Conservation (phyloP, 2,888 invertebrate species). For the Geophilus truncorum region DNA sequence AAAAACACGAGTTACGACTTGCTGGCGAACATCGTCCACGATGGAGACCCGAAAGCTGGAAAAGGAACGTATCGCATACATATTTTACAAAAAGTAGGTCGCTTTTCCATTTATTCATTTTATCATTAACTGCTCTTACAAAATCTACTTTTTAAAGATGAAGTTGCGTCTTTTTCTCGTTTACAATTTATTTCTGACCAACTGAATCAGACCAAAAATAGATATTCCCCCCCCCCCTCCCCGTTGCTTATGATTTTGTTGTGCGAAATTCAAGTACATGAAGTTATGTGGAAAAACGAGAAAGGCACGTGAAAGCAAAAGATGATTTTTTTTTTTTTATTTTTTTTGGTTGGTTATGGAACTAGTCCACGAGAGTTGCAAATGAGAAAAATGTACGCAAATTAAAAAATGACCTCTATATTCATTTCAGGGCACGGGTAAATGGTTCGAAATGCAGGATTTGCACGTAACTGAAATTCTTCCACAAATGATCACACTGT, state of each 20-base stretch:
- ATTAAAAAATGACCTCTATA: neutral
- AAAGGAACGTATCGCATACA: constrained; percentile 94
- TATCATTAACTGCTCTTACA: neutral
- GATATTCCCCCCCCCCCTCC: too few species aligned
- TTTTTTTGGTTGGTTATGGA: neutral
- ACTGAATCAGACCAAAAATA: too few species aligned
- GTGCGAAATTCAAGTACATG: neutral
- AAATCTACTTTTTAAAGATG: too few species aligned
- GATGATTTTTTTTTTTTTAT: neutral
- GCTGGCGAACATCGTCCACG: constrained; percentile 98
- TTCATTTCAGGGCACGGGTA: constrained; percentile 60
- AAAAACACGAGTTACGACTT: constrained; percentile 86
- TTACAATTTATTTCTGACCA: too few species aligned
- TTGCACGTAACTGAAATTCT: constrained; percentile 96
- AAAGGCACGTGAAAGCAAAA: neutral
- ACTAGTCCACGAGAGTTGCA: constrained; percentile 12
- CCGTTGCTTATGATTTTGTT: too few species aligned
- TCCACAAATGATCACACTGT: constrained; percentile 98
- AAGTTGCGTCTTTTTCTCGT: too few species aligned
- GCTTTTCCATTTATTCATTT: neutral
- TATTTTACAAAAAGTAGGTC: constrained; percentile 67
- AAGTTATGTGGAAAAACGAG: neutral
- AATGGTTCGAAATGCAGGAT: constrained; percentile 89
- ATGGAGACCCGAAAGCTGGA: constrained; percentile 75
- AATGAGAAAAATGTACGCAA: neutral